Conservation (phyloP, 2,113 vertebrate genomes). For the Gymnobelideus leadbeateri region DNA sequence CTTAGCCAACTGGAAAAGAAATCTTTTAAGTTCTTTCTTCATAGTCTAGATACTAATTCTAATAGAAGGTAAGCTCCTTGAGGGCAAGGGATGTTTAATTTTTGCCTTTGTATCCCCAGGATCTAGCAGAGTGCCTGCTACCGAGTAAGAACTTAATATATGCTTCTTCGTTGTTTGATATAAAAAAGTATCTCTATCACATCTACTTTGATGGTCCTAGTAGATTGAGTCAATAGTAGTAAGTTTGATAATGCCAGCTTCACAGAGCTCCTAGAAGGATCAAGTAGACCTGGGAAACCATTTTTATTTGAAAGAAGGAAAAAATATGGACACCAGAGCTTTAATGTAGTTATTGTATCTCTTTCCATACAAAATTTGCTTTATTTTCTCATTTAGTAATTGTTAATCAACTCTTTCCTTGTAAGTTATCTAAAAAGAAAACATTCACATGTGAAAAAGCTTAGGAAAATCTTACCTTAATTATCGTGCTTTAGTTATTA, state of each 20-base stretch:
- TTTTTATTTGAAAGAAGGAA: not conserved
- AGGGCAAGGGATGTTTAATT: not conserved
- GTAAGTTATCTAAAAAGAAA: not conserved
- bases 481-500: not conserved
- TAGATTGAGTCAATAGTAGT: not conserved
- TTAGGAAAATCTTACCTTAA: not conserved
- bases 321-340: not conserved
- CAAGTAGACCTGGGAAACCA: not conserved
- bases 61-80: not conserved
- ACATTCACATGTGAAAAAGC: not conserved
- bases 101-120: not conserved
- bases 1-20: constrained; percentile 43
- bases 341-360: not conserved
- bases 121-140: not conserved
- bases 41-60: constrained; percentile 7
- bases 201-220: constrained; percentile 32
- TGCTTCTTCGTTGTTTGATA: fast-evolving
- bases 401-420: not conserved
- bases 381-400: not conserved
- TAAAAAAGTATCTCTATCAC: constrained; percentile 37
- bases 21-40: not conserved
- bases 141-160: not conserved
- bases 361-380: not conserved
- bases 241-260: not conserved
- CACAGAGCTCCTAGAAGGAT: not conserved